Conservation (phyloP, 2,113 vertebrate genomes). For the Donacobius atricapilla region DNA sequence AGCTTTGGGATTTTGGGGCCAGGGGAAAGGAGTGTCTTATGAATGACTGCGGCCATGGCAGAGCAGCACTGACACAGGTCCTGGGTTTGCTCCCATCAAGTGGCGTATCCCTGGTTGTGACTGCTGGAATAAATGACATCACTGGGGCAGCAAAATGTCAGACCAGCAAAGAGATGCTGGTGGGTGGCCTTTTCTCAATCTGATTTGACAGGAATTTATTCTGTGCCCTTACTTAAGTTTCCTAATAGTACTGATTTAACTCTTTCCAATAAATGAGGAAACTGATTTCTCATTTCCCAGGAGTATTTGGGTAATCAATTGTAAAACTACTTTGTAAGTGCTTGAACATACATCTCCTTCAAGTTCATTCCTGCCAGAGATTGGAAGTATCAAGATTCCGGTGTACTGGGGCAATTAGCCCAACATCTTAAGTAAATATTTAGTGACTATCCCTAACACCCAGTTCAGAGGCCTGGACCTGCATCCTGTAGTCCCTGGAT, state of each 20-base stretch:
- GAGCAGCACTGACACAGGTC: background rate
- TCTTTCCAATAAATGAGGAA: background rate
- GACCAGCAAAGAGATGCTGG: background rate
- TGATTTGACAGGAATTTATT: background rate
- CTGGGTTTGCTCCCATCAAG: background rate
- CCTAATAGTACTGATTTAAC: background rate
- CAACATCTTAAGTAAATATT: background rate
- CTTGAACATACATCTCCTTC: background rate
- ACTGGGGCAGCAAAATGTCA: background rate
- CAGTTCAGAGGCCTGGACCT: background rate
- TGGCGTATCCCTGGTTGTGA: fast-evolving
- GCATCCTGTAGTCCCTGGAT: background rate
- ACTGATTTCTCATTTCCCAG: background rate
- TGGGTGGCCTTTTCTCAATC: background rate
- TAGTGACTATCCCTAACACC: background rate
- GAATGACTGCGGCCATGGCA: fast-evolving
- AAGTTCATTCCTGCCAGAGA: background rate
- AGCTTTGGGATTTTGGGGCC: background rate
- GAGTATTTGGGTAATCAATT: background rate
- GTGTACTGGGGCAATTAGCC: background rate
- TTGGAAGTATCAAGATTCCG: background rate
- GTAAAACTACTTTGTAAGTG: background rate
- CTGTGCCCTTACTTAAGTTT: background rate
- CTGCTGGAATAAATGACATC: fast-evolving
- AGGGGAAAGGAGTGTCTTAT: background rate